These are phyloP conservation scores for Zaprionus davidi DNA, from an alignment of 1,140 invertebrate genomes.

Conservation along the genomic window DNA sequence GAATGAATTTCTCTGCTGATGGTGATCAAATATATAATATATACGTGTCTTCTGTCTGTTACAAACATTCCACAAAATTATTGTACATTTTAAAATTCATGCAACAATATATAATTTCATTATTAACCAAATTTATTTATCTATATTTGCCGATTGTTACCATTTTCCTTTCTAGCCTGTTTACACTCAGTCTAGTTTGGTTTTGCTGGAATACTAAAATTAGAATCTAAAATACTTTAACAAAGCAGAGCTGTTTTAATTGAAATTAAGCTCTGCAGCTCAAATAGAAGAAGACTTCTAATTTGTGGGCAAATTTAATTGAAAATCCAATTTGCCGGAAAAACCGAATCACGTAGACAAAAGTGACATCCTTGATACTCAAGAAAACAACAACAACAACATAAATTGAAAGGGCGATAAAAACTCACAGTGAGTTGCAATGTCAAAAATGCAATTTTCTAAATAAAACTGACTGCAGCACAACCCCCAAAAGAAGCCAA, in stretches of 20 bases:
- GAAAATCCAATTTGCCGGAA: conserved; percentile 11
- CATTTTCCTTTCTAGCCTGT: too few species aligned
- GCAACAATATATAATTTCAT: too few species aligned
- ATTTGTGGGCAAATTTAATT: conserved; percentile 45
- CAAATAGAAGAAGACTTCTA: conserved; percentile 15
- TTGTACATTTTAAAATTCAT: too few species aligned
- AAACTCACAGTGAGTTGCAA: conserved; percentile 47
- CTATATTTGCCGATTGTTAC: too few species aligned
- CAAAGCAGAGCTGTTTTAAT: background rate
- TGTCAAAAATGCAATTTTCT: conserved; percentile 64
- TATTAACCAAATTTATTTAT: too few species aligned
- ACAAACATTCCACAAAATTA: too few species aligned
- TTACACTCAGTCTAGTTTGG: too few species aligned
- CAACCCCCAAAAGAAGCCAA: conserved; percentile 35
- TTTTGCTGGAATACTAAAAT: background rate
- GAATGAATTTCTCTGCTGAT: background rate
- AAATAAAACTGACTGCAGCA: conserved; percentile 47
- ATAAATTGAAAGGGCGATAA: background rate
- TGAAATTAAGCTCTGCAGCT: background rate
- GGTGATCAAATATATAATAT: too few species aligned
- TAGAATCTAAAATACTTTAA: background rate
- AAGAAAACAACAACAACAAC: conserved; percentile 3
- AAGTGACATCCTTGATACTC: conserved; percentile 28
- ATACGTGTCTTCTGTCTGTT: too few species aligned
- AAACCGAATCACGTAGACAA: conserved; percentile 30